Evolutionary conservation across 2,113 vertebrate genomes (phyloP).

Genomic region (Verasper variegatus): DNA sequence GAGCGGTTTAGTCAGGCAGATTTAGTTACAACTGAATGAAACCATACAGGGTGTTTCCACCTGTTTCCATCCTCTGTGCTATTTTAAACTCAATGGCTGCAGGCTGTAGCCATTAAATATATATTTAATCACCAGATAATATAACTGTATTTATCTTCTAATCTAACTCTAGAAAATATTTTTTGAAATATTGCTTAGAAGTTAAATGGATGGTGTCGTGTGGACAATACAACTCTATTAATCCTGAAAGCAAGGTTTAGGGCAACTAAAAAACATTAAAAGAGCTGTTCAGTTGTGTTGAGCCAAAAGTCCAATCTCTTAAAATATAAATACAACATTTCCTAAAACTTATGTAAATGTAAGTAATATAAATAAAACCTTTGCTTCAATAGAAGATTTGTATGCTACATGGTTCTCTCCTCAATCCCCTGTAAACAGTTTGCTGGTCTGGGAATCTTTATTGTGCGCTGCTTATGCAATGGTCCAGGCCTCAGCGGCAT

Average conservation of each 20-base stretch:
- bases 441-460: neutral
- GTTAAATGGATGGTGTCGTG: neutral
- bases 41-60: neutral
- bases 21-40: neutral
- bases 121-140: neutral
- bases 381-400: neutral
- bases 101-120: neutral
- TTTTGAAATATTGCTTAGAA: neutral
- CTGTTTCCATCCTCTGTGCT: neutral
- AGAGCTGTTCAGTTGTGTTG: too few relatives aligned
- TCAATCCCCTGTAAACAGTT: neutral
- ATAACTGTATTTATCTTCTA: neutral
- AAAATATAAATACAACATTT: too few relatives aligned
- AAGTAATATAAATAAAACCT: neutral
- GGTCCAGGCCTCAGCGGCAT: neutral
- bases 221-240: neutral
- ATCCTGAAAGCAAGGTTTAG: too few relatives aligned
- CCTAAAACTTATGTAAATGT: too few relatives aligned
- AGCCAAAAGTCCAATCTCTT: too few relatives aligned
- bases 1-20: neutral
- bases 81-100: neutral
- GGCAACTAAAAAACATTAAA: too few relatives aligned
- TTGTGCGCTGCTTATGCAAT: slow-evolving; percentile 48
- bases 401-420: neutral
- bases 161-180: neutral